Evolutionary conservation across 2,797 vertebrate genomes (phyloP).

Genomic region (Pterois miles): DNA sequence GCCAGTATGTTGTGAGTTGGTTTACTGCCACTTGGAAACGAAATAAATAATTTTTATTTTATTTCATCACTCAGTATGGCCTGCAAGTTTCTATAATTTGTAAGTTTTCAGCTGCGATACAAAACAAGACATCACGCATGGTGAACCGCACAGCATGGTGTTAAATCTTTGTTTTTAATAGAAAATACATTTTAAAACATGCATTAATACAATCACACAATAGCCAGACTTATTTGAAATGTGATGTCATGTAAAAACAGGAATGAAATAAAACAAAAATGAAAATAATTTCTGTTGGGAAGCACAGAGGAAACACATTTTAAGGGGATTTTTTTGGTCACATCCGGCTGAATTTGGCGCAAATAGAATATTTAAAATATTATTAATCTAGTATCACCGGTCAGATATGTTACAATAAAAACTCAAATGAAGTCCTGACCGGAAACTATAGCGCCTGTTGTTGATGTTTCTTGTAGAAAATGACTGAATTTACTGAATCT

Average conservation of each 20-base stretch:
- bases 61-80: neutral
- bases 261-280: neutral
- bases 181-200: neutral
- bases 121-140: too few species aligned
- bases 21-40: neutral
- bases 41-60: neutral
- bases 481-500: conserved; percentile 64
- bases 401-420: neutral
- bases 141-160: neutral
- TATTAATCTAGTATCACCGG: neutral
- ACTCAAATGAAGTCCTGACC: neutral
- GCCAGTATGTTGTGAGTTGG: neutral
- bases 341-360: neutral
- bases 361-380: neutral
- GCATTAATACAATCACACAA: neutral
- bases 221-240: neutral
- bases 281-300: neutral
- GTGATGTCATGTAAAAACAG: neutral
- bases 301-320: neutral
- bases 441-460: conserved; percentile 10
- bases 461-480: conserved; percentile 28
- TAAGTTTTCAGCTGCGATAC: neutral
- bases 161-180: too few species aligned
- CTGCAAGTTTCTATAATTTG: neutral
- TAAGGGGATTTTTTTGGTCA: neutral